Conservation (phyloP, 2,113 vertebrate genomes). For the Rousettus leschenaultii region DNA sequence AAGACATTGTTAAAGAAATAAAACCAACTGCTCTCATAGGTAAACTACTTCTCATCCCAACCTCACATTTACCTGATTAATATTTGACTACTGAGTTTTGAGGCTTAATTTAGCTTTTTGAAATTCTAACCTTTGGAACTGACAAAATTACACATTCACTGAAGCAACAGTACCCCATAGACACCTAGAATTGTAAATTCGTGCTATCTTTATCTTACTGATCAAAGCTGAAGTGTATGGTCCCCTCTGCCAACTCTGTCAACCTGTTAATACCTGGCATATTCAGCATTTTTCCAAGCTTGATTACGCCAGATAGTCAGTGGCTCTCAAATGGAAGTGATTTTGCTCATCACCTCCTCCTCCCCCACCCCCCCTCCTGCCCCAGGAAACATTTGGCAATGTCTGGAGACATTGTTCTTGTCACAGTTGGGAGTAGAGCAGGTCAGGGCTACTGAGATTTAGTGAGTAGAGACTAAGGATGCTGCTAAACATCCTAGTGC, state of each 20-base stretch:
- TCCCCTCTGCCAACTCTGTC: neutral
- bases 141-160: neutral
- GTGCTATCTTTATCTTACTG: neutral
- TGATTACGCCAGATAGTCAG: neutral
- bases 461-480: neutral
- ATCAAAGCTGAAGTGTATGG: neutral
- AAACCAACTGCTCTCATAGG: conserved; percentile 96
- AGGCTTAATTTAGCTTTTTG: neutral
- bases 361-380: too few relatives aligned
- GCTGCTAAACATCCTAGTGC: neutral
- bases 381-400: neutral
- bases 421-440: neutral
- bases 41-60: conserved; percentile 69
- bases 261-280: neutral
- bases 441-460: neutral
- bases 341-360: neutral
- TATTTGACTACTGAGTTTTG: neutral
- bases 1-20: conserved; percentile 89
- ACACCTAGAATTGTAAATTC: neutral
- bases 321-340: neutral
- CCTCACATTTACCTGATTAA: neutral
- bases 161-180: neutral
- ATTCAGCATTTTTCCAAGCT: neutral
- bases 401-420: neutral
- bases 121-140: conserved; percentile 17